These are phyloP conservation scores for Cerastoderma edule DNA, from an alignment of 2,888 invertebrate species.

Conservation along the genomic window DNA sequence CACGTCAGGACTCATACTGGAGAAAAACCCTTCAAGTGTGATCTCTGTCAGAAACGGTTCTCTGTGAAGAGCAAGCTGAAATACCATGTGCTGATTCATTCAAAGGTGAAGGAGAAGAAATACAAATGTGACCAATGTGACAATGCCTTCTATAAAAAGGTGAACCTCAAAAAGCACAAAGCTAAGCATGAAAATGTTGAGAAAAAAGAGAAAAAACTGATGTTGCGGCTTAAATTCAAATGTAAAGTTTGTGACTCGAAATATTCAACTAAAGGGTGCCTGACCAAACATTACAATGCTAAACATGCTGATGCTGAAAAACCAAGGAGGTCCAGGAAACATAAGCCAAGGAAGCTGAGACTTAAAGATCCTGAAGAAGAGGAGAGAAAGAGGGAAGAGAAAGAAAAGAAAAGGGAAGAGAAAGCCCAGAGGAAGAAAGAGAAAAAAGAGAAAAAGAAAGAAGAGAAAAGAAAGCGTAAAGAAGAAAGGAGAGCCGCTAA, in stretches of 20 bases:
- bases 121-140: conserved; percentile 26
- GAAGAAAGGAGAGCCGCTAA: background rate
- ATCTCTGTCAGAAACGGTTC: conserved; percentile 36
- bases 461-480: conserved; percentile 5
- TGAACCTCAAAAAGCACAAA: conserved; percentile 7
- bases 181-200: conserved; percentile 1
- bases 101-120: conserved; percentile 7
- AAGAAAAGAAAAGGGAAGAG: conserved; percentile 8
- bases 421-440: background rate
- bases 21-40: conserved; percentile 37
- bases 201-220: background rate
- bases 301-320: conserved; percentile 14
- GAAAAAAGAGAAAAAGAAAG: conserved; percentile 6
- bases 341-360: conserved; percentile 10
- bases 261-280: conserved; percentile 7
- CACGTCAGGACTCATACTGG: conserved; percentile 39
- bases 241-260: conserved; percentile 11
- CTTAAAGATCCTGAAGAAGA: background rate
- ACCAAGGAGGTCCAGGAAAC: conserved; percentile 6
- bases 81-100: conserved; percentile 20
- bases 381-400: background rate
- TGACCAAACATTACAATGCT: conserved; percentile 12
- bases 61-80: conserved; percentile 28
- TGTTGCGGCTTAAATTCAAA: background rate
- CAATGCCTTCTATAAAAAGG: conserved; percentile 13